Evolutionary conservation across 2,888 invertebrate genomes (phyloP).

Genomic region (Dorcus parallelipipedus): DNA sequence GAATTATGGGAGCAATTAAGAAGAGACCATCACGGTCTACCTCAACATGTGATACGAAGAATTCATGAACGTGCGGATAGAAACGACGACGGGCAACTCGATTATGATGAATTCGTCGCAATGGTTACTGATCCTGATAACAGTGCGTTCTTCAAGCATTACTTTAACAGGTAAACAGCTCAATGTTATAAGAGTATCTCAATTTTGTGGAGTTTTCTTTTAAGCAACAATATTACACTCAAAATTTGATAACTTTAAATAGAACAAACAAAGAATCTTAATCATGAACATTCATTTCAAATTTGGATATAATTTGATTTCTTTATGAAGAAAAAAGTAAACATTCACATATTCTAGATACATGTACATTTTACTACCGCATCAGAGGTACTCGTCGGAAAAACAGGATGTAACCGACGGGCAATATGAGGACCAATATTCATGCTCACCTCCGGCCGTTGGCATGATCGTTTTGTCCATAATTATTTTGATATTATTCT

Average conservation of each 20-base stretch:
- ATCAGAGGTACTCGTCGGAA: not conserved
- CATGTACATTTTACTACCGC: constrained; percentile 12
- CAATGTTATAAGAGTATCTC: too few relatives aligned
- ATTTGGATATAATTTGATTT: too few relatives aligned
- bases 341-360: constrained; percentile 3
- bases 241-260: too few relatives aligned
- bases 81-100: constrained; percentile 63
- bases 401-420: constrained; percentile 10
- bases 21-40: constrained; percentile 63
- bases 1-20: constrained; percentile 63
- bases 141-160: constrained; percentile 41
- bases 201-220: too few relatives aligned
- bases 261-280: too few relatives aligned
- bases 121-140: constrained; percentile 61
- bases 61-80: constrained; percentile 65
- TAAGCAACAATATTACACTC: too few relatives aligned
- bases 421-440: constrained; percentile 54
- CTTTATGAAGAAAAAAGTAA: too few relatives aligned
- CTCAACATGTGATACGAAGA: constrained; percentile 62
- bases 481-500: constrained; percentile 77
- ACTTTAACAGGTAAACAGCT: constrained; percentile 57
- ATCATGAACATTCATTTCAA: too few relatives aligned
- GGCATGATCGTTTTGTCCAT: constrained; percentile 89
- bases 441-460: constrained; percentile 87
- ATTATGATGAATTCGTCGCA: constrained; percentile 69